These are phyloP conservation scores for Lacanobia oleracea DNA, from an alignment of 2,888 invertebrate species.

Conservation along the genomic window DNA sequence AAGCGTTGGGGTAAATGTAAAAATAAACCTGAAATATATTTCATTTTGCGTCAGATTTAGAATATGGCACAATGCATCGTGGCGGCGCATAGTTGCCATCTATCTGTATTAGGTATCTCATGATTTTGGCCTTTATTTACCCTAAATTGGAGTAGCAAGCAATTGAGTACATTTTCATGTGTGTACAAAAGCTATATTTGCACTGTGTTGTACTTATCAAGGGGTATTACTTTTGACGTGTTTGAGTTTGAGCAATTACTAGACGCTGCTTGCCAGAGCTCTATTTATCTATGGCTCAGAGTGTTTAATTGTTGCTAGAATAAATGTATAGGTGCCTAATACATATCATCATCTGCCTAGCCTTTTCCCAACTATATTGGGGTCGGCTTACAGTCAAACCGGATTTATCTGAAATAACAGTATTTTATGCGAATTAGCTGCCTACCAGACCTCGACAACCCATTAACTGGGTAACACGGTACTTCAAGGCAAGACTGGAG, in stretches of 20 bases:
- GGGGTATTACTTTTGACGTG: conserved; percentile 40
- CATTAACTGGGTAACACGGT: too few species aligned
- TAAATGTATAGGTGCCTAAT: neutral
- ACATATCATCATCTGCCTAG: too few species aligned
- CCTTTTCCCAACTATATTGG: too few species aligned
- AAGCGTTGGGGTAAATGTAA: conserved; percentile 8
- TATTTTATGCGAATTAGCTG: too few species aligned
- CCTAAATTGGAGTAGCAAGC: conserved; percentile 4
- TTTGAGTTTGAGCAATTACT: conserved; percentile 34
- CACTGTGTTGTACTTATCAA: conserved; percentile 22
- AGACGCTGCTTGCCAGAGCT: conserved; percentile 35
- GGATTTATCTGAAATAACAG: too few species aligned
- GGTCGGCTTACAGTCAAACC: too few species aligned
- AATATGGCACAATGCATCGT: neutral
- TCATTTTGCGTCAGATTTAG: conserved; percentile 7
- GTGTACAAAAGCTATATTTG: conserved; percentile 20
- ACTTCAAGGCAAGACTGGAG: too few species aligned
- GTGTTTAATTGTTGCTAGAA: conserved; percentile 27
- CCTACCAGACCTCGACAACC: too few species aligned
- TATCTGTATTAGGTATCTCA: conserved; percentile 2
- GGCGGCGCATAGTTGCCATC: neutral
- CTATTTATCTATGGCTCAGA: conserved; percentile 32
- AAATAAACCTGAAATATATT: conserved; percentile 19
- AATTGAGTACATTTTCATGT: conserved; percentile 19
- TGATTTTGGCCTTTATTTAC: conserved; percentile 16